Conservation (phyloP, 37 sponge, comb jelly and placozoan genomes). For the Axinella damicornis region DNA sequence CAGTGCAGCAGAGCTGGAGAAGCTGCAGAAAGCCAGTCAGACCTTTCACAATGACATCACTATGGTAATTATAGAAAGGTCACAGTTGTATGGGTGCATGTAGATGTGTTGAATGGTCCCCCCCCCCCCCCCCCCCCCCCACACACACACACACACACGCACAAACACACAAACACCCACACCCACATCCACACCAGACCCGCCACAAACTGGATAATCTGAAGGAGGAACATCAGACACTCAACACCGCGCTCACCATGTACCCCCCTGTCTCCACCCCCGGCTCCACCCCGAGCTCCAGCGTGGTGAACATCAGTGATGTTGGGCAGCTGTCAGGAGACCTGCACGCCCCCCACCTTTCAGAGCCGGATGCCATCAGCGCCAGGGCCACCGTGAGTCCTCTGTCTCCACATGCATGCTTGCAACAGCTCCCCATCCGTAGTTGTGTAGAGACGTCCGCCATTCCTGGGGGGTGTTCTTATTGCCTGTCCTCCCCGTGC, state of each 20-base stretch:
- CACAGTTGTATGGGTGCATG: background rate
- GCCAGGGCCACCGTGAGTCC: constrained; percentile 85
- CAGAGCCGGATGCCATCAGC: constrained; percentile 71
- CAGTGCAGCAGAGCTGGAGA: constrained; percentile 40
- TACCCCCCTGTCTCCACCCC: constrained; percentile 35
- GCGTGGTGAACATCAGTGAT: constrained; percentile 40
- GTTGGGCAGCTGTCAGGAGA: constrained; percentile 55
- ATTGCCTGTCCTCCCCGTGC: too few species aligned
- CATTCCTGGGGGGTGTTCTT: too few species aligned
- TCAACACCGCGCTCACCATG: constrained; percentile 40
- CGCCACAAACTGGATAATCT: constrained; percentile 42
- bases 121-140: background rate
- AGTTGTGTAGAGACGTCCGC: too few species aligned
- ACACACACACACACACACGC: background rate
- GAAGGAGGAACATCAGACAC: constrained; percentile 52
- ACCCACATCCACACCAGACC: too few species aligned
- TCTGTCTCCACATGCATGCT: too few species aligned
- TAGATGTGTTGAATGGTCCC: background rate
- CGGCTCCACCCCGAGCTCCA: constrained; percentile 31
- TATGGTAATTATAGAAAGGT: constrained; percentile 44
- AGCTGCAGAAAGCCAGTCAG: constrained; percentile 46
- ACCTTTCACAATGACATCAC: constrained; percentile 57
- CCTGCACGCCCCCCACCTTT: constrained; percentile 54
- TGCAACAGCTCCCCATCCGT: too few species aligned
- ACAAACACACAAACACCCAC: too few species aligned